A percentile compares a stretch with the other conserved stretches of the same genome.
These are phyloP conservation scores for Tupaia tana DNA, from an alignment of 2,113 vertebrate species.

Conservation along the genomic window DNA sequence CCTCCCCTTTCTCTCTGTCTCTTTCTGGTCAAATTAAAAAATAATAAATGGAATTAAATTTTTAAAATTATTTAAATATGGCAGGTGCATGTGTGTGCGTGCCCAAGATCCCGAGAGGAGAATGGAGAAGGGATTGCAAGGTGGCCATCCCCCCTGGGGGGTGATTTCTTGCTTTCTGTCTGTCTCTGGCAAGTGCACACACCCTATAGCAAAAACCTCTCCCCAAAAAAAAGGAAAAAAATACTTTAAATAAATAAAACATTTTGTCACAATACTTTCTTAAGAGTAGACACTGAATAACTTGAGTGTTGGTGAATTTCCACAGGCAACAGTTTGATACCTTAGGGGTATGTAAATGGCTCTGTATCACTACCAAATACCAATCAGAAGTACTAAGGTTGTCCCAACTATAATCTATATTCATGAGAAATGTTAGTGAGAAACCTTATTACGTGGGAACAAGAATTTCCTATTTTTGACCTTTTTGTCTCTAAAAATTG, in stretches of 20 bases:
- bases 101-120: no score
- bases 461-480: conserved; percentile 1
- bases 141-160: no score
- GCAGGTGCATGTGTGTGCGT: no score
- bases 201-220: no score
- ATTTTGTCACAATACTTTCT: neutral
- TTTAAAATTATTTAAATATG: no score
- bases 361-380: neutral
- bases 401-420: neutral
- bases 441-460: neutral
- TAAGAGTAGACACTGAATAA: neutral
- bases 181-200: no score
- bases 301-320: neutral
- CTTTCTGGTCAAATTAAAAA: no score
- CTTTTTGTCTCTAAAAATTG: conserved; percentile 10
- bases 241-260: neutral
- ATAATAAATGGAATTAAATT: no score
- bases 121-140: no score
- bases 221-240: no score
- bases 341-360: neutral
- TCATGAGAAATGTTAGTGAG: neutral
- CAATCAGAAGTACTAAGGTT: neutral
- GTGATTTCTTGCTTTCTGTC: no score
- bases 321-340: neutral
- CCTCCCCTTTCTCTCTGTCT: no score